Evolutionary conservation across 2,797 vertebrate genomes (phyloP).

Genomic region (Hoplostethus atlanticus): DNA sequence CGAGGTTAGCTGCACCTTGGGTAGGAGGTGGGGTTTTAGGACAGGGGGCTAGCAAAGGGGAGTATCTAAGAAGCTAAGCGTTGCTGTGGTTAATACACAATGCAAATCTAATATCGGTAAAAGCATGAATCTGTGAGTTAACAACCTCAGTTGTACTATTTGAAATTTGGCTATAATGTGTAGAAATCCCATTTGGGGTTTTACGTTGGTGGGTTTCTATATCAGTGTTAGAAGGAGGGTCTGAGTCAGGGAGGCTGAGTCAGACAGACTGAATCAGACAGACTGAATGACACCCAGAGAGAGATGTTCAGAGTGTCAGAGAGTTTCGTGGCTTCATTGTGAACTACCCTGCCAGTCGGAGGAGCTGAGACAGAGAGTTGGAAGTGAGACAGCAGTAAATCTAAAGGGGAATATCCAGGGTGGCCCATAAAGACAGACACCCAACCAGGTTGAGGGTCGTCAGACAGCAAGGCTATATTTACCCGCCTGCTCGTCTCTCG

Average conservation of each 20-base stretch:
- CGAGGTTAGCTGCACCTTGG: not conserved
- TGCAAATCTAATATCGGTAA: too few species aligned
- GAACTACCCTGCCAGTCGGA: not conserved
- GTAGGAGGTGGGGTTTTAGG: conserved; percentile 8
- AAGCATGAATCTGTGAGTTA: too few species aligned
- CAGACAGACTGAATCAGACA: conserved; percentile 50
- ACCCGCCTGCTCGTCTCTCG: conserved; percentile 66
- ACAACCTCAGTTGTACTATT: too few species aligned
- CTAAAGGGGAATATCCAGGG: conserved; percentile 15
- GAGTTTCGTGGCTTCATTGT: conserved; percentile 34
- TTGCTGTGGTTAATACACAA: too few species aligned
- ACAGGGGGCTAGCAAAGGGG: too few species aligned
- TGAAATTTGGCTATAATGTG: too few species aligned
- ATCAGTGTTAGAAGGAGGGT: conserved; percentile 42
- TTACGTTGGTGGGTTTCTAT: conserved; percentile 1
- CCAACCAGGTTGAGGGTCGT: conserved; percentile 22
- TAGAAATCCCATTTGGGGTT: not conserved
- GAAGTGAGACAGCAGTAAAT: conserved; percentile 30
- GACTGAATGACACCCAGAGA: conserved; percentile 51
- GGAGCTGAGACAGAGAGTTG: conserved; percentile 13
- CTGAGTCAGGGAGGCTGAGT: conserved; percentile 33
- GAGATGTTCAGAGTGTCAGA: conserved; percentile 45
- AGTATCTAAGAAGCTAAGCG: too few species aligned
- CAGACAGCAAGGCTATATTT: conserved; percentile 84
- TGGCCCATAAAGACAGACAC: not conserved